Evolutionary conservation across 2,113 vertebrate genomes (phyloP).

Genomic region (Casuarius casuarius): DNA sequence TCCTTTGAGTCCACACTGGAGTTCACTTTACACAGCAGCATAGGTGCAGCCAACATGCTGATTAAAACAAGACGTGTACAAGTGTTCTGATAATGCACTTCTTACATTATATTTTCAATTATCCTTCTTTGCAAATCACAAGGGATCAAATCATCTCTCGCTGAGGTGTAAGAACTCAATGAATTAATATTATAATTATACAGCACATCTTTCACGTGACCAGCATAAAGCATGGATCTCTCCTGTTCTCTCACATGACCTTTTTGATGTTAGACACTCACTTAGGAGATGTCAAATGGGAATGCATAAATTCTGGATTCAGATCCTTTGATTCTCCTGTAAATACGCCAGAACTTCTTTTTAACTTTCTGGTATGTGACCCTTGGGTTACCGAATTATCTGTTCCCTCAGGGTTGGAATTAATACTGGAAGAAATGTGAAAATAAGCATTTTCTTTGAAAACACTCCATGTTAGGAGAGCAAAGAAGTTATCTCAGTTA

Average conservation of each 20-base stretch:
- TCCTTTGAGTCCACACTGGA: neutral
- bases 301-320: neutral
- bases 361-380: neutral
- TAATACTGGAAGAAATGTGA: neutral
- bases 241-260: neutral
- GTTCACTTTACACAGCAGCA: neutral
- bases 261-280: neutral
- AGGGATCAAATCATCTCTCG: neutral
- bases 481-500: neutral
- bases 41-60: neutral
- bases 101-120: neutral
- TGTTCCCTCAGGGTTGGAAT: neutral
- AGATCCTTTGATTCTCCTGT: neutral
- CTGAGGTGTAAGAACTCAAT: neutral
- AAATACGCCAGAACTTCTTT: neutral
- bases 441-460: conserved; percentile 20
- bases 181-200: neutral
- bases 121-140: neutral
- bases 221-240: neutral
- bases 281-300: neutral
- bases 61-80: neutral
- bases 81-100: neutral
- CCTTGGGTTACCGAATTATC: neutral
- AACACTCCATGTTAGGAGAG: neutral
- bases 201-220: neutral